These are phyloP conservation scores for cat (Felis catus) DNA, from an alignment of 2,113 vertebrate species.

Conservation along the genomic window F.catus_Fca126_mat1.0 CM031419.1:195216001-195216500, in stretches of 20 bases:
- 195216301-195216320: slow-evolving; percentile 74
- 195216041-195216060: slow-evolving; percentile 87
- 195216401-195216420: slow-evolving; percentile 86
- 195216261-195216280: slow-evolving; percentile 67
- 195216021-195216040: slow-evolving; percentile 83
- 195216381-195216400: slow-evolving; percentile 78
- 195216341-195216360: slow-evolving; percentile 82
- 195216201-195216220: slow-evolving; percentile 7
- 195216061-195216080: slow-evolving; percentile 91
- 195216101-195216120: slow-evolving; percentile 90
- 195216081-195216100: slow-evolving; percentile 85
- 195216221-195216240: neutral
- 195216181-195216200: slow-evolving; percentile 78
- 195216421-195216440: slow-evolving; percentile 78
- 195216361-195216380: slow-evolving; percentile 54
- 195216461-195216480: slow-evolving; percentile 78
- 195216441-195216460: slow-evolving; percentile 39
- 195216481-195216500: slow-evolving; percentile 86
- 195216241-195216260: slow-evolving; percentile 68
- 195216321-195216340: slow-evolving; percentile 82
- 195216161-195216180: slow-evolving; percentile 85
- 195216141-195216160: slow-evolving; percentile 90
- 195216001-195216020: slow-evolving; percentile 85
- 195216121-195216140: slow-evolving; percentile 89
- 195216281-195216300: slow-evolving; percentile 64